These are phyloP conservation scores for Mesorhabditis belari DNA, from an alignment of 2,888 invertebrate genomes.

Conservation along the genomic window DNA sequence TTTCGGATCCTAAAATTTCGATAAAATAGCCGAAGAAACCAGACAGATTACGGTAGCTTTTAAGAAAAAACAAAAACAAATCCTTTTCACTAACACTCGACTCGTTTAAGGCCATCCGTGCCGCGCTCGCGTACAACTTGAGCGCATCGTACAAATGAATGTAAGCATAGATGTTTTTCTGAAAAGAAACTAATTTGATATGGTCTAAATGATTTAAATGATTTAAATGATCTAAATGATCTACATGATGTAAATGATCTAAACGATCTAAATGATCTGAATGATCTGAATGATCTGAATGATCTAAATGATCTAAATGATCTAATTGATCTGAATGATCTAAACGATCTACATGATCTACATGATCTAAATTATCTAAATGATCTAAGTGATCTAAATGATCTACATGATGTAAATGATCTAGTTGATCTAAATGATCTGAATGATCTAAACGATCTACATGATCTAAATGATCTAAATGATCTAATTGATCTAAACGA, in stretches of 20 bases:
- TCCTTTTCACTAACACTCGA: conserved; percentile 5
- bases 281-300: neutral
- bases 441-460: too few species aligned
- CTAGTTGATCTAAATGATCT: too few species aligned
- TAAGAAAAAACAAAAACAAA: neutral
- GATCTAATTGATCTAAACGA: neutral
- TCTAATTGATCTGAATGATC: neutral
- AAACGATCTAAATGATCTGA: neutral
- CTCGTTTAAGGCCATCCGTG: conserved; percentile 28
- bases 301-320: neutral
- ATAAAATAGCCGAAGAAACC: conserved; percentile 29
- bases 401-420: neutral
- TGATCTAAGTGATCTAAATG: too few species aligned
- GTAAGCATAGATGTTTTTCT: conserved; percentile 47
- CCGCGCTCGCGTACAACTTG: conserved; percentile 44
- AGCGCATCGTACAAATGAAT: conserved; percentile 50
- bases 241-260: neutral
- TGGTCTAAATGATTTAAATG: neutral
- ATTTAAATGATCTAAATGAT: neutral
- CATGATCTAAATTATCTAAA: neutral
- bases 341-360: neutral
- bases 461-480: neutral
- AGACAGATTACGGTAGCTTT: neutral
- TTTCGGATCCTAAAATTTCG: conserved; percentile 18
- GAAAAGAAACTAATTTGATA: conserved; percentile 2